Evolutionary conservation across 2,113 vertebrate species (phyloP).

Genomic region (Phyllostomus hastatus): DNA sequence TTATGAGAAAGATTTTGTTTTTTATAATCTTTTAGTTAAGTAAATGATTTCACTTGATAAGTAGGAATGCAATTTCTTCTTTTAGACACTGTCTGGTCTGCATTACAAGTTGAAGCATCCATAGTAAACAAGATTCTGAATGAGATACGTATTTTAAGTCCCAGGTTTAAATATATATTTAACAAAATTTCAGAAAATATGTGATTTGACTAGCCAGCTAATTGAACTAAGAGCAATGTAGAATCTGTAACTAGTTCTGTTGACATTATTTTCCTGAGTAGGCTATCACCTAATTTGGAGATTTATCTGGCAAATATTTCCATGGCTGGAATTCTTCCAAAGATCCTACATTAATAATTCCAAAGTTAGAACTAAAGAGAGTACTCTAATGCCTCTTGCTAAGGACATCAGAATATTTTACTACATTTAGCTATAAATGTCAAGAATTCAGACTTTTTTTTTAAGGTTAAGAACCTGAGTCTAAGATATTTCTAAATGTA

Average conservation of each 20-base stretch:
- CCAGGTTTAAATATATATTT: slow-evolving; percentile 5
- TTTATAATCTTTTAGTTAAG: background rate
- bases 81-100: background rate
- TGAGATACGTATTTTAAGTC: background rate
- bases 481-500: slow-evolving; percentile 17
- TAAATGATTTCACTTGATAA: slow-evolving; percentile 45
- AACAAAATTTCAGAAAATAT: background rate
- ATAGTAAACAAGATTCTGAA: background rate
- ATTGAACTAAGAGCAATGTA: background rate
- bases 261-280: background rate
- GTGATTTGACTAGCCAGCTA: background rate
- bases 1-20: background rate
- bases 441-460: slow-evolving; percentile 14
- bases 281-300: background rate
- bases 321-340: background rate
- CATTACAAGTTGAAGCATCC: background rate
- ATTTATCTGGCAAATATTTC: slow-evolving; percentile 7
- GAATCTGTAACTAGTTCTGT: background rate
- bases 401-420: background rate
- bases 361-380: slow-evolving; percentile 11
- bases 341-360: slow-evolving; percentile 2
- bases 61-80: background rate
- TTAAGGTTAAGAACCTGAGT: background rate
- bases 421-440: background rate
- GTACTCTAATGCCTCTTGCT: background rate